Conservation (phyloP, 1,140 invertebrate genomes). For the Papilio xuthus region DNA sequence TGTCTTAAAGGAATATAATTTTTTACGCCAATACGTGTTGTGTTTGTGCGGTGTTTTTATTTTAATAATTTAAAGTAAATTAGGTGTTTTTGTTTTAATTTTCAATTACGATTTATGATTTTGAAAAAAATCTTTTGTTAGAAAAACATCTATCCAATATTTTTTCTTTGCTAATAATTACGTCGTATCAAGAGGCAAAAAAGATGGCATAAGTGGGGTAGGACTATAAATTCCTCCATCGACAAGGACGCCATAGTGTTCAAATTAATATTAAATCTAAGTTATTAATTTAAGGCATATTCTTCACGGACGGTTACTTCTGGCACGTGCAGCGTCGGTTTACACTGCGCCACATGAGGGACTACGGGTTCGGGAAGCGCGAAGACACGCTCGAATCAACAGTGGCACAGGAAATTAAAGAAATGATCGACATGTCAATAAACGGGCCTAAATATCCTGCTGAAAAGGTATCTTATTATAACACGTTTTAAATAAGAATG, state of each 20-base stretch:
- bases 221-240: no score
- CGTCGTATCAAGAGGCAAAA: no score
- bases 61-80: no score
- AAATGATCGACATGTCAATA: slow-evolving; percentile 82
- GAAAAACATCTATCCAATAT: no score
- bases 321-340: slow-evolving; percentile 89
- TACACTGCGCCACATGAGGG: slow-evolving; percentile 85
- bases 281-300: slow-evolving; percentile 80
- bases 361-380: slow-evolving; percentile 88
- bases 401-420: slow-evolving; percentile 79
- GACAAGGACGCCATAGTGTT: no score
- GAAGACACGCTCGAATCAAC: slow-evolving; percentile 79
- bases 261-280: neutral
- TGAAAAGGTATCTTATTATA: slow-evolving; percentile 67
- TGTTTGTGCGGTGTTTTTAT: no score
- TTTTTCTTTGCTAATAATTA: no score
- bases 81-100: neutral
- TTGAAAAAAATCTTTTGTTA: no score
- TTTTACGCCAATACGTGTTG: no score
- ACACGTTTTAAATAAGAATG: neutral
- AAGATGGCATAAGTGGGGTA: no score
- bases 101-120: no score
- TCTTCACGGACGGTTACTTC: slow-evolving; percentile 84
- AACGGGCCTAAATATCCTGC: slow-evolving; percentile 80
- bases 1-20: neutral